These are phyloP conservation scores for Centropus bengalensis DNA, from an alignment of 2,113 vertebrate genomes.

Conservation along the genomic window DNA sequence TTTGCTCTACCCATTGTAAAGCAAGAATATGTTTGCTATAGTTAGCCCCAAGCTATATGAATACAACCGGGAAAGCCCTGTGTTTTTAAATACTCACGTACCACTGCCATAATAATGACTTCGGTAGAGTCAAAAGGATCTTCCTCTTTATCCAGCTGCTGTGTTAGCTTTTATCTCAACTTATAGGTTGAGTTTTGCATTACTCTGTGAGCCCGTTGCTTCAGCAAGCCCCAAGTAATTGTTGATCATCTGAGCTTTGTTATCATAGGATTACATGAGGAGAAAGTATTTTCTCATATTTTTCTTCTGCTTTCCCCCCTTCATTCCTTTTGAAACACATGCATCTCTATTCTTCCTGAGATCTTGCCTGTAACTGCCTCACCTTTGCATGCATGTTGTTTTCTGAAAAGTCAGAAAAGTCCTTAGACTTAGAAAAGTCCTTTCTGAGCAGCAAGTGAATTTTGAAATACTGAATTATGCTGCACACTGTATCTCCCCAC, in stretches of 20 bases:
- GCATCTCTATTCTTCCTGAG: not conserved
- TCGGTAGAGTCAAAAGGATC: not conserved
- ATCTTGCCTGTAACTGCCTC: not conserved
- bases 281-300: not conserved
- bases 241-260: not conserved
- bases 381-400: not conserved
- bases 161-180: not conserved
- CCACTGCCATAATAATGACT: not conserved
- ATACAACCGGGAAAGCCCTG: not conserved
- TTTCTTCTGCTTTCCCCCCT: not conserved
- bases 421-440: not conserved
- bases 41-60: not conserved
- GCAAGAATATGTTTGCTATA: not conserved
- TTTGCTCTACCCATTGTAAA: not conserved
- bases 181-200: not conserved
- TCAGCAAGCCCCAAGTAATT: not conserved
- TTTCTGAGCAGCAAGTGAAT: not conserved
- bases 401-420: not conserved
- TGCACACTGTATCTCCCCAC: not conserved
- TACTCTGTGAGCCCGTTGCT: not conserved
- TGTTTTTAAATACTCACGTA: not conserved
- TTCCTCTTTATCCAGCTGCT: not conserved
- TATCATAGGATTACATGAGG: not conserved
- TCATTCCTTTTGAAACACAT: not conserved
- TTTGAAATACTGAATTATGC: not conserved